Percentiles rank a stretch among this genome's conserved stretches.
These are phyloP conservation scores for Zosterops pallidus DNA, from an alignment of 2,113 vertebrate species.

Conservation along the genomic window DNA sequence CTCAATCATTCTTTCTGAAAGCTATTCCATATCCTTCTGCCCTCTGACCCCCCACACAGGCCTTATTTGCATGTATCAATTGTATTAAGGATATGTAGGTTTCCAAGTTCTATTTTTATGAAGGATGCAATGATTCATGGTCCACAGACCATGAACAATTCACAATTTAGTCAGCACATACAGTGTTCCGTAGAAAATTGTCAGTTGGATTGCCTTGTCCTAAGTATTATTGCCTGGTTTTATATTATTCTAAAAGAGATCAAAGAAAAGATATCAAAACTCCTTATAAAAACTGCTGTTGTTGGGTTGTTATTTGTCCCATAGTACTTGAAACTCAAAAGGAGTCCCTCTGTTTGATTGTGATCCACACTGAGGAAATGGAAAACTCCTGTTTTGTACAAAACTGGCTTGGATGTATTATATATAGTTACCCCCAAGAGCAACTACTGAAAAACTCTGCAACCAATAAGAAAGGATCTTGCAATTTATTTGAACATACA, in stretches of 20 bases:
- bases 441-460: not conserved
- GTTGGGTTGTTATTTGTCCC: not conserved
- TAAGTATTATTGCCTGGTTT: not conserved
- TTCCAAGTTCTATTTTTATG: slow-evolving; percentile 7
- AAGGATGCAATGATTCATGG: not conserved
- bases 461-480: not conserved
- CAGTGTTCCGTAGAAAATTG: not conserved
- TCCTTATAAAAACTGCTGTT: not conserved
- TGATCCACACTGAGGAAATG: not conserved
- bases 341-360: not conserved
- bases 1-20: not conserved
- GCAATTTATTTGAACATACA: not conserved
- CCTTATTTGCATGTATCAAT: not conserved
- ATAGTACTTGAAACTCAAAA: not conserved
- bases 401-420: not conserved
- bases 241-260: not conserved
- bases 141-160: not conserved
- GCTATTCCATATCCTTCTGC: not conserved
- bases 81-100: not conserved
- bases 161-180: not conserved
- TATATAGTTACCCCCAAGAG: not conserved
- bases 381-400: not conserved
- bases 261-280: not conserved
- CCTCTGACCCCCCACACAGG: not conserved
- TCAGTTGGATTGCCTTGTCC: not conserved